Percentiles rank a stretch among this genome's conserved stretches.
phyloP scores from a whole-genome alignment of 1,140 invertebrate species.

The Phymastichus coffea region DNA sequence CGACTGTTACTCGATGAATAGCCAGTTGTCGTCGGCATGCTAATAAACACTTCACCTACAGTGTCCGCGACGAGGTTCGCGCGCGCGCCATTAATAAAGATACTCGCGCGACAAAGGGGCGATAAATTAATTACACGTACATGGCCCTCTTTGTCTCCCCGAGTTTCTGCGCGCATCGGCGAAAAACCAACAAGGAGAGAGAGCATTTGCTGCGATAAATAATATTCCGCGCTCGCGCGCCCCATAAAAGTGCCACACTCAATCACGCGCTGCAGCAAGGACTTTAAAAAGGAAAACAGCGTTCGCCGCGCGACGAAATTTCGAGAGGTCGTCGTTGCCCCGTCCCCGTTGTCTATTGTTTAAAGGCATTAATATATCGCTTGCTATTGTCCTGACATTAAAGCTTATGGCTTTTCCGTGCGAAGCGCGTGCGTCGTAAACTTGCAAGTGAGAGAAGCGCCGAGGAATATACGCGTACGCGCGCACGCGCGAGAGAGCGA shows the following conservation, averaged over 20 bases:
- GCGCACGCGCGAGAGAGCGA: too few relatives aligned
- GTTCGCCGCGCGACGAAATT: slow-evolving; percentile 10
- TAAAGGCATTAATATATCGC: slow-evolving; percentile 22
- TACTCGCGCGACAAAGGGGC: slow-evolving; percentile 15
- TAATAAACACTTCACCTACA: slow-evolving; percentile 21
- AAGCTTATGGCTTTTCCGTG: too few relatives aligned
- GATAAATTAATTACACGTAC: slow-evolving; percentile 28
- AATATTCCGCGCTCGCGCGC: not conserved
- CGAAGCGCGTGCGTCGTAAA: too few relatives aligned
- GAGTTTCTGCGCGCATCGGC: too few relatives aligned
- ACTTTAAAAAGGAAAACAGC: slow-evolving; percentile 24
- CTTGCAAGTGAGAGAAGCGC: too few relatives aligned
- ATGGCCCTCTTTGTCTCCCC: slow-evolving; percentile 20
- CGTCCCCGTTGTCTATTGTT: slow-evolving; percentile 9
- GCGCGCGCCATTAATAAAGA: not conserved
- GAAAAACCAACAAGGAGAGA: not conserved
- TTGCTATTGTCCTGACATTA: too few relatives aligned
- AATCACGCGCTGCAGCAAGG: slow-evolving; percentile 34
- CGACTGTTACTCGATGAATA: too few relatives aligned
- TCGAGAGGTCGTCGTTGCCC: not conserved
- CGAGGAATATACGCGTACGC: too few relatives aligned
- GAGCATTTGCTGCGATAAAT: slow-evolving; percentile 5
- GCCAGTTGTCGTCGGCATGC: too few relatives aligned
- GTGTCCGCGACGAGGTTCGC: too few relatives aligned
- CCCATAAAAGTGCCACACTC: slow-evolving; percentile 26